Evolutionary conservation across 1,140 invertebrate genomes (phyloP).

Genomic region (Wiebesia pumilae): DNA sequence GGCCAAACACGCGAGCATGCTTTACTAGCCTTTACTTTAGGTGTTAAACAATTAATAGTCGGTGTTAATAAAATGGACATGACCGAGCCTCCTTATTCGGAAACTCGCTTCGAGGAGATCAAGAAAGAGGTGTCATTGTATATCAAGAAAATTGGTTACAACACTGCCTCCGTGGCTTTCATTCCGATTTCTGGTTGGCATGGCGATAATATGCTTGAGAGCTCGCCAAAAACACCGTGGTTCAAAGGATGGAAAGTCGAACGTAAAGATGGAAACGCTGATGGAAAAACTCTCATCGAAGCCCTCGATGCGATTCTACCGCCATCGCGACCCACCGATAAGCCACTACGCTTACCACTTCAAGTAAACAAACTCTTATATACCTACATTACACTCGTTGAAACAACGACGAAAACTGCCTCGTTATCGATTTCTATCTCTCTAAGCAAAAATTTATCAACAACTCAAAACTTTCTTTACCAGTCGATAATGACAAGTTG

Average conservation of each 20-base stretch:
- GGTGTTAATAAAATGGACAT: constrained; percentile 99
- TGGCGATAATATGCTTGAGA: constrained; percentile 98
- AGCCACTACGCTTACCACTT: constrained; percentile 94
- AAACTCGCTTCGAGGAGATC: constrained; percentile 96
- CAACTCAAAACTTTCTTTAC: too few relatives aligned
- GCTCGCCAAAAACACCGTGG: constrained; percentile 94
- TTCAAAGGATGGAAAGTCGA: constrained; percentile 98
- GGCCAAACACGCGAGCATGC: constrained; percentile 99
- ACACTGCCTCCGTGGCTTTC: constrained; percentile 95
- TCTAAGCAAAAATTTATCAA: too few relatives aligned
- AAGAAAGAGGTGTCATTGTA: constrained; percentile 96
- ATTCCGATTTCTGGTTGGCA: constrained; percentile 99
- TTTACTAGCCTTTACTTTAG: constrained; percentile 96
- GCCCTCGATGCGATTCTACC: constrained; percentile 96
- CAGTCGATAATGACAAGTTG: too few relatives aligned
- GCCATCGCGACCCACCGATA: constrained; percentile 95
- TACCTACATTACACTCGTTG: neutral
- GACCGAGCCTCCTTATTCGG: constrained; percentile 95
- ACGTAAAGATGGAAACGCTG: constrained; percentile 91
- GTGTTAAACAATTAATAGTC: constrained; percentile 98
- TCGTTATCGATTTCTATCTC: too few relatives aligned
- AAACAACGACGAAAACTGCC: too few relatives aligned
- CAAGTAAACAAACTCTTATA: constrained; percentile 75
- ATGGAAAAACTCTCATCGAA: constrained; percentile 93
- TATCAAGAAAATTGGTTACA: constrained; percentile 98